phyloP scores from a whole-genome alignment of 2,888 invertebrate genomes.

The Scaptomyza flava region DNA sequence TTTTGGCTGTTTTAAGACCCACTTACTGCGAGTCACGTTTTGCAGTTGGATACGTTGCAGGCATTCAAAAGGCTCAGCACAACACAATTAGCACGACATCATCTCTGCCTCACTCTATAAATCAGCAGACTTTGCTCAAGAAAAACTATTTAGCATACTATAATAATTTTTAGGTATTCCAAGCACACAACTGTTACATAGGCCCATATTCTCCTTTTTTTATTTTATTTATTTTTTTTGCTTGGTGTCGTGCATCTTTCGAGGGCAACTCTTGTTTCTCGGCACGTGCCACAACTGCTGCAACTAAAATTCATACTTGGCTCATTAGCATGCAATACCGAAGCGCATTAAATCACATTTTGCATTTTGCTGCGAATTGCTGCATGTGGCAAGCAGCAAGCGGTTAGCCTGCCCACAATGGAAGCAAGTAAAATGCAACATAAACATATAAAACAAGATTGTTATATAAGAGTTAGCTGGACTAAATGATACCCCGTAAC shows the following conservation, averaged over 20 bases:
- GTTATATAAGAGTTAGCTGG: no score
- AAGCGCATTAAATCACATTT: constrained; percentile 77
- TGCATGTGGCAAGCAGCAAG: constrained; percentile 48
- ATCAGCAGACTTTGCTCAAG: constrained; percentile 31
- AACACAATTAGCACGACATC: constrained; percentile 72
- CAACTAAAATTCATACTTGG: constrained; percentile 50
- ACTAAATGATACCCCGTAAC: constrained; percentile 1
- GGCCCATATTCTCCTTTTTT: constrained; percentile 21
- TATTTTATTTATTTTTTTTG: background rate
- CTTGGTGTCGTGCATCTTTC: constrained; percentile 23
- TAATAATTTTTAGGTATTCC: constrained; percentile 51
- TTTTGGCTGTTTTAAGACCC: constrained; percentile 19
- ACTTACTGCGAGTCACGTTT: constrained; percentile 45
- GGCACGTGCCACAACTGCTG: constrained; percentile 59
- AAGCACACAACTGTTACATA: constrained; percentile 40
- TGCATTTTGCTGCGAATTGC: constrained; percentile 51
- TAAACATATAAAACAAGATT: background rate
- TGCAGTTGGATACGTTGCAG: constrained; percentile 18
- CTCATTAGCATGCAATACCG: constrained; percentile 77
- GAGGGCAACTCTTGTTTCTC: constrained; percentile 39
- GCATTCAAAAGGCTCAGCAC: constrained; percentile 29
- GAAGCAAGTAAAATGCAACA: constrained; percentile 11
- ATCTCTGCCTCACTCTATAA: constrained; percentile 50
- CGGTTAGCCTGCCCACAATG: constrained; percentile 19
- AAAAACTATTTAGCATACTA: constrained; percentile 62